These are phyloP conservation scores for Bombus pyrosoma DNA, from an alignment of 1,140 invertebrate species.

Conservation along the genomic window DNA sequence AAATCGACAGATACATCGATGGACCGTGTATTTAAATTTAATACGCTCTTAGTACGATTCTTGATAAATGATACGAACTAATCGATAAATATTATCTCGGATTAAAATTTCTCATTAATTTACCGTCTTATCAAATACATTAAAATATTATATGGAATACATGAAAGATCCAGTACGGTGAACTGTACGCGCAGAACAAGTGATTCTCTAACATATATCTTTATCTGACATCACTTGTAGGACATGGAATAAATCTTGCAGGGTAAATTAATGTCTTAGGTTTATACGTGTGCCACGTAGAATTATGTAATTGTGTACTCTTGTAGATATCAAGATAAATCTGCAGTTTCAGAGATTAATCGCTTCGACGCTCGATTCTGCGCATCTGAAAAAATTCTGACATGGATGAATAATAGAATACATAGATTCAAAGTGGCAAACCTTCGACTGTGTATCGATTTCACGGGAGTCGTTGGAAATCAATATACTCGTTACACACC, in stretches of 20 bases:
- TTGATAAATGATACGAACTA: not conserved
- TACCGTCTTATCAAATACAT: not conserved
- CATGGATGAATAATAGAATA: not conserved
- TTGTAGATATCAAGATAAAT: not conserved
- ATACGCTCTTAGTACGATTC: not conserved
- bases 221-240: not conserved
- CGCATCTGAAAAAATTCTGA: not conserved
- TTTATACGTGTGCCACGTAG: not conserved
- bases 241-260: not conserved
- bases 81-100: too few species aligned
- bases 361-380: not conserved
- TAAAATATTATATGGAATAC: too few species aligned
- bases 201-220: too few species aligned
- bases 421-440: not conserved
- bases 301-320: not conserved
- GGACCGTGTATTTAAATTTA: not conserved
- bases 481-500: not conserved
- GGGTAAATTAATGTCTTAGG: not conserved
- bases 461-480: not conserved
- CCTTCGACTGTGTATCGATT: not conserved
- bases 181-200: not conserved
- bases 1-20: too few species aligned
- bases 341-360: not conserved
- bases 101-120: not conserved
- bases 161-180: too few species aligned